These are phyloP conservation scores for Sarcophaga caerulescens DNA, from an alignment of 2,888 invertebrate genomes.

Conservation along the genomic window DNA sequence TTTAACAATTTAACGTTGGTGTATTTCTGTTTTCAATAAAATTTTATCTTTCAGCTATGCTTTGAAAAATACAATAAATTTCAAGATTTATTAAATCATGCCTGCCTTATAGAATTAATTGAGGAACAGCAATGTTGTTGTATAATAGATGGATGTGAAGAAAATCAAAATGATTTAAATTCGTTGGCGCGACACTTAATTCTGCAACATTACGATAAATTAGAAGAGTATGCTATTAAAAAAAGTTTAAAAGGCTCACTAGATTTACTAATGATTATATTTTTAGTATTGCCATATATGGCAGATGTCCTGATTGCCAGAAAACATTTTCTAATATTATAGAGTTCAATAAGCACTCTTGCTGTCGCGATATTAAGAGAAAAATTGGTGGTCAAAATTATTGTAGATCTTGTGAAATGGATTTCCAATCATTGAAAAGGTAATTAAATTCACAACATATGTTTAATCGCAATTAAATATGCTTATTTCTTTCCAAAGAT, in stretches of 20 bases:
- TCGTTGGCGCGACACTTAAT: constrained; percentile 76
- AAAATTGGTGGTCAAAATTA: constrained; percentile 72
- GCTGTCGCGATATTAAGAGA: constrained; percentile 74
- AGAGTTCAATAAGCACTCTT: constrained; percentile 79
- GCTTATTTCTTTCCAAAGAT: constrained; percentile 70
- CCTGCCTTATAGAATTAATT: constrained; percentile 62
- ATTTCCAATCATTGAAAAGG: constrained; percentile 79
- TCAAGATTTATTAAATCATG: constrained; percentile 70
- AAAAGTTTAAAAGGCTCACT: background rate
- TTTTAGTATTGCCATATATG: constrained; percentile 64
- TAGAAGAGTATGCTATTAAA: constrained; percentile 71
- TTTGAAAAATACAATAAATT: constrained; percentile 68
- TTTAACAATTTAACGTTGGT: background rate
- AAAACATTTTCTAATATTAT: constrained; percentile 76
- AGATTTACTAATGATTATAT: background rate
- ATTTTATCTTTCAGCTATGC: constrained; percentile 67
- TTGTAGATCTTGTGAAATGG: constrained; percentile 74
- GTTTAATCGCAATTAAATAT: background rate
- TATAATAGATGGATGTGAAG: constrained; percentile 70
- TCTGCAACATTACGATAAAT: constrained; percentile 74
- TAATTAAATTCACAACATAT: constrained; percentile 39
- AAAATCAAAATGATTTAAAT: constrained; percentile 67
- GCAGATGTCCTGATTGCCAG: constrained; percentile 75
- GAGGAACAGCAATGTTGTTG: constrained; percentile 71
- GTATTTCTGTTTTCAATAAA: background rate